Evolutionary conservation across 2,888 invertebrate species (phyloP).

Genomic region (Lingula anatina): DNA sequence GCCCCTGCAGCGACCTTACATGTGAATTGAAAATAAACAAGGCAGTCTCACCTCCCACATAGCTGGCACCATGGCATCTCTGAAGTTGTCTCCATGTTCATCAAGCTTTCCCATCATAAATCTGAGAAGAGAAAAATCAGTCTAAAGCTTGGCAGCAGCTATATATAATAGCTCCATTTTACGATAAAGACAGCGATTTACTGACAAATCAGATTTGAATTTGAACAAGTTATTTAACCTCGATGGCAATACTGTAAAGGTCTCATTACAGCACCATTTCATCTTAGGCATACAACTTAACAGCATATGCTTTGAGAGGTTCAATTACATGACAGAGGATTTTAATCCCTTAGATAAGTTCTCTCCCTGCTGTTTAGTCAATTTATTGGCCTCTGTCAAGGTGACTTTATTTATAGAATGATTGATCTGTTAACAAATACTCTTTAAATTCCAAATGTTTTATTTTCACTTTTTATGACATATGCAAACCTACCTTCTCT

Average conservation of each 20-base stretch:
- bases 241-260: too few species aligned
- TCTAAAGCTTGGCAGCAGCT: too few species aligned
- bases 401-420: background rate
- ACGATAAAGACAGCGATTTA: too few species aligned
- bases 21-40: background rate
- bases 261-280: too few species aligned
- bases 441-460: background rate
- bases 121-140: slow-evolving; percentile 13
- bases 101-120: slow-evolving; percentile 32
- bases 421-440: slow-evolving; percentile 2
- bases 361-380: too few species aligned
- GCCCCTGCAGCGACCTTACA: background rate
- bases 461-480: background rate
- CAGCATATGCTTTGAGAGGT: too few species aligned
- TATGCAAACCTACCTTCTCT: slow-evolving; percentile 27
- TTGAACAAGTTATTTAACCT: too few species aligned
- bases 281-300: too few species aligned
- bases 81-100: slow-evolving; percentile 37
- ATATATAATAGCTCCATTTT: too few species aligned
- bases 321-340: too few species aligned
- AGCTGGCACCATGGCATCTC: slow-evolving; percentile 36
- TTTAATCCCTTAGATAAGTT: too few species aligned
- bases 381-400: background rate
- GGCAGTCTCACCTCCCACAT: slow-evolving; percentile 47
- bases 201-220: too few species aligned